Percentiles rank a stretch among this genome's conserved stretches.
Evolutionary conservation across 2,113 vertebrate species (phyloP).

Genomic region (Podocnemis expansa): DNA sequence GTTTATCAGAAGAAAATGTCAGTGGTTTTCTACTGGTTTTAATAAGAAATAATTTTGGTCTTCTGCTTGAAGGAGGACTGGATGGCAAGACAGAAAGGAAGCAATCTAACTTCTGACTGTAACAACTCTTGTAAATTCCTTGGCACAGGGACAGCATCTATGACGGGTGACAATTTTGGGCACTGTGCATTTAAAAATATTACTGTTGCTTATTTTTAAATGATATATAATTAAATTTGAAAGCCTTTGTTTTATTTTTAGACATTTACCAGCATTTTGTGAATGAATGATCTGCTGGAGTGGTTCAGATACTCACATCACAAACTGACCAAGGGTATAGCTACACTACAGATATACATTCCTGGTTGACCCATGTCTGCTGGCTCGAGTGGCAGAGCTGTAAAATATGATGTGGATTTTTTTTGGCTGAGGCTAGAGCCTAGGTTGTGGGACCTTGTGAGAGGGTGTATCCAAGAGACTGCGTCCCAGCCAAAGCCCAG

Average conservation of each 20-base stretch:
- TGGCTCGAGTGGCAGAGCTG: neutral
- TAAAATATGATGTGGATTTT: neutral
- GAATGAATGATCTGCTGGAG: fast-evolving
- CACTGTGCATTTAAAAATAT: too few relatives aligned
- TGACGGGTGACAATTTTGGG: too few relatives aligned
- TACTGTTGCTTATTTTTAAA: too few relatives aligned
- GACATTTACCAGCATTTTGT: neutral
- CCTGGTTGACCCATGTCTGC: too few relatives aligned
- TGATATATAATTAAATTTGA: too few relatives aligned
- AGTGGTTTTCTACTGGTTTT: neutral
- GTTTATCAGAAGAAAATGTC: neutral
- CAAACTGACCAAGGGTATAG: fast-evolving
- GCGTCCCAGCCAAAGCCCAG: too few relatives aligned
- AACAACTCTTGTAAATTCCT: too few relatives aligned
- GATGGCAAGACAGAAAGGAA: neutral
- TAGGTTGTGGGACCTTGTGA: neutral
- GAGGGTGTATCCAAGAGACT: neutral
- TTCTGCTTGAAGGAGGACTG: neutral
- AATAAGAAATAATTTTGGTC: neutral
- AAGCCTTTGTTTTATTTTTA: too few relatives aligned
- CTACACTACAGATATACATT: neutral
- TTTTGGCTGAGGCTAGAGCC: neutral
- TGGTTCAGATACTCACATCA: neutral
- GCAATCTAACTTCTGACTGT: too few relatives aligned
- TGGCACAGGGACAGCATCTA: too few relatives aligned